These are phyloP conservation scores for Heliothis peltigera DNA, from an alignment of 2,888 invertebrate genomes.

Conservation along the genomic window DNA sequence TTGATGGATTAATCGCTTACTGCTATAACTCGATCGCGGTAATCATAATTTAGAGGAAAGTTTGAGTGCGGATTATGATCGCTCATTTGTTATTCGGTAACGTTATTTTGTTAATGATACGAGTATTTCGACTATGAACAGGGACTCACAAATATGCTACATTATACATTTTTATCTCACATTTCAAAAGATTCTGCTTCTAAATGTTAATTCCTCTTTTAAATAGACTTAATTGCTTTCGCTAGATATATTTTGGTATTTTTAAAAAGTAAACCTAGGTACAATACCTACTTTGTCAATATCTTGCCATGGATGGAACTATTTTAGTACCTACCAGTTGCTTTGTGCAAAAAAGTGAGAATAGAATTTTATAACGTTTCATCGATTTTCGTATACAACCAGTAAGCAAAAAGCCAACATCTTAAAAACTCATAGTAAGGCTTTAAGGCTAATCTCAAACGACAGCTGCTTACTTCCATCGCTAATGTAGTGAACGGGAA, in stretches of 20 bases:
- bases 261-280: too few relatives aligned
- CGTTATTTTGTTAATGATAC: not conserved
- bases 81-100: constrained; percentile 27
- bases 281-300: too few relatives aligned
- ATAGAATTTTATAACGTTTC: too few relatives aligned
- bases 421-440: constrained; percentile 61
- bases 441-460: constrained; percentile 48
- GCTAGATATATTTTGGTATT: too few relatives aligned
- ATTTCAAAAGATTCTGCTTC: too few relatives aligned
- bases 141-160: too few relatives aligned
- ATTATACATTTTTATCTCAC: too few relatives aligned
- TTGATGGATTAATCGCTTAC: constrained; percentile 65
- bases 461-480: constrained; percentile 70
- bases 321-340: not conserved
- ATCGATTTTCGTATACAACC: not conserved
- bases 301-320: too few relatives aligned
- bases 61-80: constrained; percentile 38
- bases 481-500: constrained; percentile 75
- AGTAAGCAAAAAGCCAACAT: constrained; percentile 6
- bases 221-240: too few relatives aligned
- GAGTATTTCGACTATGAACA: too few relatives aligned
- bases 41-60: constrained; percentile 49
- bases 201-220: too few relatives aligned
- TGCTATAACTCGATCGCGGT: constrained; percentile 54
- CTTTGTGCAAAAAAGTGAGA: not conserved